phyloP scores from a whole-genome alignment of 2,113 vertebrate species.

The Sitta europaea region DNA sequence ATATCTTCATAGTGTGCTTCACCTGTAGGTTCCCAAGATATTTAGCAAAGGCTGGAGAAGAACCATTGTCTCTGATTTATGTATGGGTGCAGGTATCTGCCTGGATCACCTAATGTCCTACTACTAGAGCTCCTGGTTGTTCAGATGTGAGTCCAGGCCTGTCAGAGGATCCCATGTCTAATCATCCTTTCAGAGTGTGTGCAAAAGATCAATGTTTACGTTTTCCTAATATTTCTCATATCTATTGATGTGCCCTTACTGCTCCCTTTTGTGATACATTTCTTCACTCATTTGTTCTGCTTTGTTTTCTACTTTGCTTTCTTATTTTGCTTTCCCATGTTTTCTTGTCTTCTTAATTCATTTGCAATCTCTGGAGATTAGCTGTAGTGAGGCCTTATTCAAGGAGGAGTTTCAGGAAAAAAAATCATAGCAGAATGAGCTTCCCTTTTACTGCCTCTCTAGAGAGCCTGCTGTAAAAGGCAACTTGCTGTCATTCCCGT shows the following conservation, averaged over 20 bases:
- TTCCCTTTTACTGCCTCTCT: constrained; percentile 14
- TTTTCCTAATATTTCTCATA: not conserved
- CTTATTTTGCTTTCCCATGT: not conserved
- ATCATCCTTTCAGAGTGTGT: not conserved
- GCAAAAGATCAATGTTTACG: rapidly evolving
- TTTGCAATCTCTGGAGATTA: not conserved
- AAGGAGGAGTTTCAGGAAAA: not conserved
- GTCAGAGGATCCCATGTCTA: not conserved
- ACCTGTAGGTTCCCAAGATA: not conserved
- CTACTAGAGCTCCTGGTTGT: not conserved
- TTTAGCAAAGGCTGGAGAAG: not conserved
- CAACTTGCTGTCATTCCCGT: constrained; percentile 47
- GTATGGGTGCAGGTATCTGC: not conserved
- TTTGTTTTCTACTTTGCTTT: not conserved
- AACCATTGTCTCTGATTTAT: not conserved
- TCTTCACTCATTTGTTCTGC: not conserved
- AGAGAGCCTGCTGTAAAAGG: constrained; percentile 22
- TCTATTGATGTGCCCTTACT: not conserved
- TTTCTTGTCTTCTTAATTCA: not conserved
- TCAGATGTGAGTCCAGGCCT: not conserved
- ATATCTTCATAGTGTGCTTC: not conserved
- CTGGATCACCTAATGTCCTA: not conserved
- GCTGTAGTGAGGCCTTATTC: not conserved
- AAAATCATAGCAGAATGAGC: not conserved
- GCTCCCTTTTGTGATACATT: not conserved